Evolutionary conservation across 2,888 invertebrate genomes (phyloP).

Genomic region (Caradrina clavipalpis): DNA sequence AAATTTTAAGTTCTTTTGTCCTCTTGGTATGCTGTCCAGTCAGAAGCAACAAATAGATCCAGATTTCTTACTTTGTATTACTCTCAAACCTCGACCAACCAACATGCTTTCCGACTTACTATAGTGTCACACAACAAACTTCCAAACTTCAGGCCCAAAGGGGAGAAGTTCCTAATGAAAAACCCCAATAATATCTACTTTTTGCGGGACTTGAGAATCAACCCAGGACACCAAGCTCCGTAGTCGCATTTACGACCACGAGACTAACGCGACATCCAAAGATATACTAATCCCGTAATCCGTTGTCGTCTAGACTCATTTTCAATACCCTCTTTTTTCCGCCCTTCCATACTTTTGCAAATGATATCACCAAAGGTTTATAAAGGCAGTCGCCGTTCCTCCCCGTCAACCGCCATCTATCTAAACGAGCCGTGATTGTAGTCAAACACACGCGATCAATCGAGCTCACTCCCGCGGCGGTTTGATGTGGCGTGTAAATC

Average conservation of each 20-base stretch:
- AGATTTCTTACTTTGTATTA: background rate
- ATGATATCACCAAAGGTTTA: slow-evolving; percentile 36
- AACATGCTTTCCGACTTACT: too few relatives aligned
- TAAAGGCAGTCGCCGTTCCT: slow-evolving; percentile 48
- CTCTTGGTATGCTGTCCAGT: background rate
- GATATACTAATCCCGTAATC: background rate
- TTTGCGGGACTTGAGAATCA: too few relatives aligned
- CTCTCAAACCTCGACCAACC: background rate
- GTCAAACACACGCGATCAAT: slow-evolving; percentile 60
- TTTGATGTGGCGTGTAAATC: slow-evolving; percentile 61
- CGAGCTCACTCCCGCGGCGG: slow-evolving; percentile 49
- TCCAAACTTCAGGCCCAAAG: too few relatives aligned
- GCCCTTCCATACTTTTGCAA: slow-evolving; percentile 31
- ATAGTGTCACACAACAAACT: too few relatives aligned
- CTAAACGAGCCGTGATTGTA: slow-evolving; percentile 63
- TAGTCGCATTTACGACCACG: too few relatives aligned
- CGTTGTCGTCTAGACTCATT: slow-evolving; percentile 23
- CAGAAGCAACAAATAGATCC: too few relatives aligned
- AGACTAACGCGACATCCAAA: background rate
- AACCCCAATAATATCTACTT: too few relatives aligned
- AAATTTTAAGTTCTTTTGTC: too few relatives aligned
- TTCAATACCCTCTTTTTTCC: background rate
- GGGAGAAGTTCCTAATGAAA: too few relatives aligned
- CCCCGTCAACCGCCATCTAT: slow-evolving; percentile 52
- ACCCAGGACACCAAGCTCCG: too few relatives aligned